These are phyloP conservation scores for Lacerta viridis DNA, from an alignment of 2,797 vertebrate species.

Conservation along the genomic window DNA sequence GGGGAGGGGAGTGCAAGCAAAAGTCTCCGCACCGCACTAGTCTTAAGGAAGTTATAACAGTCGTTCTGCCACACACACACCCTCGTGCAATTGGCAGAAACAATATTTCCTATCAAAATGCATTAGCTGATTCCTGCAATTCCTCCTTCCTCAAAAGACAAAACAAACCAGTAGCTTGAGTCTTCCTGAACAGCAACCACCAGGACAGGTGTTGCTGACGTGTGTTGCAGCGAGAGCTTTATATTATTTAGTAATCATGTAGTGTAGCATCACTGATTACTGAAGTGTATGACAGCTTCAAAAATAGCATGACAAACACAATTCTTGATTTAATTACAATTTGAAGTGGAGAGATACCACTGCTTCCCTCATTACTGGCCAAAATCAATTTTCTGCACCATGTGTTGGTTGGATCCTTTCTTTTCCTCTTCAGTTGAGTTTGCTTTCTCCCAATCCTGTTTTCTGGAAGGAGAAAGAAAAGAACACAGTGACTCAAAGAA, in stretches of 20 bases:
- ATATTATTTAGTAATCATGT: constrained; percentile 17
- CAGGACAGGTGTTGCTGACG: background rate
- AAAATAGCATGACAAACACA: constrained; percentile 37
- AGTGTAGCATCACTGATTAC: constrained; percentile 28
- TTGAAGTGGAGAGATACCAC: constrained; percentile 42
- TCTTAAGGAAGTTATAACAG: too few species aligned
- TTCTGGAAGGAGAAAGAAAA: background rate
- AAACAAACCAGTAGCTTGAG: background rate
- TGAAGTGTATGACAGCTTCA: constrained; percentile 44
- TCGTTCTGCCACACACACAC: too few species aligned
- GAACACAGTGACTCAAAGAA: background rate
- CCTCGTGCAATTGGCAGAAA: too few species aligned
- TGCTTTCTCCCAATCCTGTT: constrained; percentile 40
- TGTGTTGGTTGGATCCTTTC: constrained; percentile 28
- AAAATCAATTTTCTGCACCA: constrained; percentile 37
- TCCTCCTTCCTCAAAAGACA: background rate
- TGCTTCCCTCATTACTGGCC: constrained; percentile 34
- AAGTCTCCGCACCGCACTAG: too few species aligned
- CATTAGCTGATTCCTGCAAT: background rate
- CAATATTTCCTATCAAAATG: background rate
- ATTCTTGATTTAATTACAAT: constrained; percentile 41
- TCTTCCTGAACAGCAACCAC: background rate
- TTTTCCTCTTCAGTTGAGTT: constrained; percentile 26
- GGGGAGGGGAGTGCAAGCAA: too few species aligned
- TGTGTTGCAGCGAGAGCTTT: background rate